Evolutionary conservation across 2,888 invertebrate genomes (phyloP).

Genomic region (Lasioglossum lativentre): DNA sequence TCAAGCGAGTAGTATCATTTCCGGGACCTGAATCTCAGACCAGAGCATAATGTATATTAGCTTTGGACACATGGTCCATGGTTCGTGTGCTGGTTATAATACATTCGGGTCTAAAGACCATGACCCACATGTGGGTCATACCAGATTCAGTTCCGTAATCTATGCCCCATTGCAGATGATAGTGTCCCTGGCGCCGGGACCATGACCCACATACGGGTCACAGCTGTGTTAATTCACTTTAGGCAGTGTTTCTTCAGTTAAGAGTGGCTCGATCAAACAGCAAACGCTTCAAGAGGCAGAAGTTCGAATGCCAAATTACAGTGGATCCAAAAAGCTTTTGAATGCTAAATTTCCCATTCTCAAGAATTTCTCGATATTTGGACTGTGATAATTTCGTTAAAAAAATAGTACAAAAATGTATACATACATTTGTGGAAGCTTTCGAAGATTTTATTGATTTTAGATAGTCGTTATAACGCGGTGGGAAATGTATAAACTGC

Average conservation of each 20-base stretch:
- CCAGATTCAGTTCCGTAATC: slow-evolving; percentile 9
- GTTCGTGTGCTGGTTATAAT: neutral
- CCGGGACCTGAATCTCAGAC: neutral
- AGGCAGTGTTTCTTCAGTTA: neutral
- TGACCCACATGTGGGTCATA: slow-evolving; percentile 11
- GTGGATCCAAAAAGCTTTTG: neutral
- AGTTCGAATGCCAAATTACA: neutral
- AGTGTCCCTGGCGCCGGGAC: slow-evolving; percentile 1
- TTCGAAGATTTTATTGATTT: neutral
- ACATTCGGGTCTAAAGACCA: neutral
- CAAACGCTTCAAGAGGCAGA: neutral
- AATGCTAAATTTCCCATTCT: neutral
- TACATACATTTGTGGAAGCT: too few relatives aligned
- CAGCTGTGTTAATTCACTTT: slow-evolving; percentile 13
- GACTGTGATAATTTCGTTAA: neutral
- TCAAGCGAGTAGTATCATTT: neutral
- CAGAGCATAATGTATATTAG: neutral
- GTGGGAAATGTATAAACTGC: neutral
- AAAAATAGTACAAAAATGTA: too few relatives aligned
- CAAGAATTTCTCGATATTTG: neutral
- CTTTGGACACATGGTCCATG: neutral
- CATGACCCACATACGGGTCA: slow-evolving; percentile 11
- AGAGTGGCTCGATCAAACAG: neutral
- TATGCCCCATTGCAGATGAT: neutral
- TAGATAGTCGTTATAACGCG: neutral